These are phyloP conservation scores for Sardina pilchardus DNA, from an alignment of 2,113 vertebrate genomes.

Conservation along the genomic window DNA sequence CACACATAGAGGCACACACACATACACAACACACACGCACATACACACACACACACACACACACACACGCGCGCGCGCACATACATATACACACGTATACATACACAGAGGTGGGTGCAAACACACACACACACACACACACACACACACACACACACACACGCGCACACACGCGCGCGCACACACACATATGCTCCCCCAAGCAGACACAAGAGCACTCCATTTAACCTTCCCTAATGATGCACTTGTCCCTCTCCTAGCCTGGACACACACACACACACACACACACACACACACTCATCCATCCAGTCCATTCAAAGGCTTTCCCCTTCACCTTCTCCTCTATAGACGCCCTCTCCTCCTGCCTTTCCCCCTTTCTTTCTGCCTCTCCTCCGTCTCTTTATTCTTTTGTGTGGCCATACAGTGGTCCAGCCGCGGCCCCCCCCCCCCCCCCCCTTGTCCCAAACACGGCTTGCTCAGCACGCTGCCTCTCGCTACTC, in stretches of 20 bases:
- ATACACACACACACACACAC: neutral
- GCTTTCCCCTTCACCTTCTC: neutral
- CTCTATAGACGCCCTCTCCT: slow-evolving; percentile 9
- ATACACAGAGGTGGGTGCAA: neutral
- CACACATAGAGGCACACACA: neutral
- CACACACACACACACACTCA: neutral
- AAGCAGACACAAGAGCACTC: neutral
- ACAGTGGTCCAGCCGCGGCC: neutral
- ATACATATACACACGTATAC: slow-evolving; percentile 1
- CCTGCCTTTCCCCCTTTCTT: neutral
- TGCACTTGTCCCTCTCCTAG: neutral
- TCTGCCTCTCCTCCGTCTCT: neutral
- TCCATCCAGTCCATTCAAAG: slow-evolving; percentile 2
- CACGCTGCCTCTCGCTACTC: neutral
- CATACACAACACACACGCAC: slow-evolving; percentile 7
- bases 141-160: neutral
- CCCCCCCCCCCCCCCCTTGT: neutral
- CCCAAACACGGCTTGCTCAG: neutral
- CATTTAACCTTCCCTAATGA: slow-evolving; percentile 10
- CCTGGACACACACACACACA: neutral
- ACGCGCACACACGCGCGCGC: neutral
- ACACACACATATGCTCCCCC: neutral
- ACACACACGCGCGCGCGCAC: neutral
- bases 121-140: neutral
- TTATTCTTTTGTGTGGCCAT: slow-evolving; percentile 2